Base-by-base conservation (phyloP, 2,113 vertebrate genomes). In the Oplegnathus fasciatus region DNA sequence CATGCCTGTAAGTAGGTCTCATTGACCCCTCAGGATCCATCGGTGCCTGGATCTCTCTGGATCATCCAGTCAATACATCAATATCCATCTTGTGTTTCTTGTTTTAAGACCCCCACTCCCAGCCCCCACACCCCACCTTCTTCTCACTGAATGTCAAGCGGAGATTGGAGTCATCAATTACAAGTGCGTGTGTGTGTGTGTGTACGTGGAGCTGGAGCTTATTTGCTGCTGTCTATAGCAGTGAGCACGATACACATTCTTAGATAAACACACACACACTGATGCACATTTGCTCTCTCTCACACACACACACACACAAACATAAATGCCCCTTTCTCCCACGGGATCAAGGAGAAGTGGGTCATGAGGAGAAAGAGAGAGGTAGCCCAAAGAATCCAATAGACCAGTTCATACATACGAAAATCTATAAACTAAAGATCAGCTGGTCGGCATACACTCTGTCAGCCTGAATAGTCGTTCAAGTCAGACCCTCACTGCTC, bases 381-480 rank as follows among this genome's bases (percentile, higher is more conserved):
- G 81, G 78, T 42, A 87, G 85, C 84, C 13, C 76, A 83, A 84
- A 90, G 86, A 93, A 93, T 94, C 84, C 86, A 83, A 90, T 90
- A 90, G 87, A 89, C 66, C 83, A 92, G 89, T 91, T 92, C 84
- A 92, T 92, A 91, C 82, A 82, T 83, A 58, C 62, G 24, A 84
- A 93, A 94, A 94, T 96, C 93, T 71, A 92, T 95, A 93, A 92
- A 90, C 81, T 91, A 91, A 94, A 94, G 92, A 94, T 94, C 93
- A 92, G 90, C 85, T 82, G 72, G 88, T 80, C 58, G 20, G 83
- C 85, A 84, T 82, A 85, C 89, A 90, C 86, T 73, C 89, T 85
- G 87, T 93, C 88, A 90, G 86, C 85, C 90, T 78, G 79, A 90
- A 92, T 89, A 87, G 89, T 64, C 37, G 83, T 86, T 88, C 76